Evolutionary conservation across 2,888 invertebrate species (phyloP).

Genomic region (Calameuta filiformis): DNA sequence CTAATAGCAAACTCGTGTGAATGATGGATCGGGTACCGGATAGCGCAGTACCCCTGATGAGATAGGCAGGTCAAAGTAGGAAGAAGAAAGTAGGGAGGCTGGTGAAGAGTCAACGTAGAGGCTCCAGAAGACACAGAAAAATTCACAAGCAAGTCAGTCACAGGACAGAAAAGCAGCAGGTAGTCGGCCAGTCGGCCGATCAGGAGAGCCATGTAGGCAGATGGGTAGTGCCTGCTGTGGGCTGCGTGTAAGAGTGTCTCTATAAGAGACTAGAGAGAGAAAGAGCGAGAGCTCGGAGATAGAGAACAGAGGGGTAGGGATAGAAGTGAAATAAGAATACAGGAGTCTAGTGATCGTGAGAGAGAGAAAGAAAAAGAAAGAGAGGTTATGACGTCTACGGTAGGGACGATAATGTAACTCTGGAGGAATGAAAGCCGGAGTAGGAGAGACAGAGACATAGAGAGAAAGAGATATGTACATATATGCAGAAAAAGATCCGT

Average conservation of each 20-base stretch:
- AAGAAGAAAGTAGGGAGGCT: not conserved
- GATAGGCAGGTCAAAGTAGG: not conserved
- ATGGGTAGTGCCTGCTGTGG: not conserved
- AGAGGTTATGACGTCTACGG: not conserved
- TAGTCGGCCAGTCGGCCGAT: not conserved
- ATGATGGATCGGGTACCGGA: not conserved
- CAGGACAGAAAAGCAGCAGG: not conserved
- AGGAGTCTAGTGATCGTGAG: not conserved
- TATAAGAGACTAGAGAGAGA: not conserved
- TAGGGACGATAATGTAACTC: not conserved
- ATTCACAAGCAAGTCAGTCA: not conserved
- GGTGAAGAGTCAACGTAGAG: not conserved
- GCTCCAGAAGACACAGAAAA: not conserved
- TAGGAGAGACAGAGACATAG: conserved; percentile 11
- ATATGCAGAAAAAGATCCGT: conserved; percentile 17
- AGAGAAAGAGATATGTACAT: not conserved
- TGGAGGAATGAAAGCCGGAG: not conserved
- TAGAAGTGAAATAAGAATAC: not conserved
- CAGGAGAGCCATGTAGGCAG: not conserved
- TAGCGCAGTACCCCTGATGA: not conserved
- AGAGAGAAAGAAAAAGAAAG: conserved; percentile 4
- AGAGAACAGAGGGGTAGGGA: not conserved
- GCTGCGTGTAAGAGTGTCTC: not conserved
- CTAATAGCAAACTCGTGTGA: not conserved
- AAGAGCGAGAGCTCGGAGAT: not conserved